Base-by-base conservation (phyloP, 2,113 vertebrate genomes). In the Anolis sagrei region DNA sequence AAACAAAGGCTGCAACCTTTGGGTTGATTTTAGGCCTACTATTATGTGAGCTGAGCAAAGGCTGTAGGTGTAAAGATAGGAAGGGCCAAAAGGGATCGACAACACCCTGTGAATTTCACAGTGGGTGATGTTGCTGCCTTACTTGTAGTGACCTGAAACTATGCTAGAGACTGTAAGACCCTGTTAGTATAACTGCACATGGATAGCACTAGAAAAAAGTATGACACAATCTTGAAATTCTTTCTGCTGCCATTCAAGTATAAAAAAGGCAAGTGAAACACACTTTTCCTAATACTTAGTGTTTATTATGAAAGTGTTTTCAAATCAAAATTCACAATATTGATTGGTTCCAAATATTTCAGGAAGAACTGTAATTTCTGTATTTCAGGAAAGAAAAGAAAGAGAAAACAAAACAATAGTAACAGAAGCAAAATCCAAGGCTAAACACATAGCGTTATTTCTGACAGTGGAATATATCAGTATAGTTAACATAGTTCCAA, bases 271-370 rank as follows among this genome's bases (percentile, higher is more conserved):
- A 81, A 81, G 32, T 23, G 64, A 74, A n/a, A 79, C 16, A 79
- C 27, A 48, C 7, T 4, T 78, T 89, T 95, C 93, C 93, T 93
- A 94, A 95, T 94, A 92, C 84, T 95, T 93, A 95, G 84, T 87
- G 90, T 97, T 97, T 97, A 97, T 97, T 97, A 96, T 95, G 95
- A 96, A 97, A 96, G 90, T 95, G 93, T 95, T 93, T 96, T 91
- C 93, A 95, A 96, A 95, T 94, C 92, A 94, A 96, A 97, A 95
- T 92, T 91, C 87, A 95, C 95, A 94, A 95, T 91, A 94, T 89
- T 88, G 80, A 95, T 61, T 95, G 84, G 75, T 95, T 96, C 93
- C 93, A 95, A 93, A 94, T 84, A 94, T 93, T 92, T 92, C 91
- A 94, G 89, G 90, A 95, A 84, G 88, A 95, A 92, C 93, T 93